Conservation (phyloP, 2,113 vertebrate species). For the Tichodroma muraria region DNA sequence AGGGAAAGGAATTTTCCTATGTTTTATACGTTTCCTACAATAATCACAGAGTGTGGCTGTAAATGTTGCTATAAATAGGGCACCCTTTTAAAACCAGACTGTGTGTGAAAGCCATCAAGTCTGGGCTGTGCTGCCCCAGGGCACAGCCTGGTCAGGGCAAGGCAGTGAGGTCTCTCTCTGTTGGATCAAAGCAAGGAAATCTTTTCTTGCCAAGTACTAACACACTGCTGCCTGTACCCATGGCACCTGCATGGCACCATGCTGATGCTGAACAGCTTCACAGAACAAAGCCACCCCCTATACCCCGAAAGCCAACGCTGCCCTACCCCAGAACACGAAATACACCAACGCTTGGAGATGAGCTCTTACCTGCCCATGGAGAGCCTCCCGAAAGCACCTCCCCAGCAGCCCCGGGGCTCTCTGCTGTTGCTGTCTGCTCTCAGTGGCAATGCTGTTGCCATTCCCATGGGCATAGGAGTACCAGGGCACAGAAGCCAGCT, state of each 20-base stretch:
- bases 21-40: slow-evolving; percentile 59
- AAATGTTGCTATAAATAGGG: slow-evolving; percentile 61
- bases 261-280: background rate
- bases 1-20: slow-evolving; percentile 55
- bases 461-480: slow-evolving; percentile 21
- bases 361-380: slow-evolving; percentile 83
- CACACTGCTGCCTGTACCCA: background rate
- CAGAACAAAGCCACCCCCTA: background rate
- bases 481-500: slow-evolving; percentile 40
- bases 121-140: slow-evolving; percentile 3
- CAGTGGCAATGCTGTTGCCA: slow-evolving; percentile 54
- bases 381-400: slow-evolving; percentile 84
- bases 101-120: slow-evolving; percentile 42
- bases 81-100: slow-evolving; percentile 19
- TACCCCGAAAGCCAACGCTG: background rate
- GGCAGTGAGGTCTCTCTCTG: background rate
- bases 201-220: background rate
- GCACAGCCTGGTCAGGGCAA: background rate
- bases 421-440: slow-evolving; percentile 21
- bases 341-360: accelerated
- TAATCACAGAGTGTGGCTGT: slow-evolving; percentile 9
- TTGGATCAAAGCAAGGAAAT: background rate
- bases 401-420: slow-evolving; percentile 72
- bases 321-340: background rate
- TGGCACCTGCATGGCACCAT: background rate